Evolutionary conservation across 2,888 invertebrate species (phyloP), one percentile per base, ranked within the genome.

Genomic region (Ptilodon capucinus): DNA sequence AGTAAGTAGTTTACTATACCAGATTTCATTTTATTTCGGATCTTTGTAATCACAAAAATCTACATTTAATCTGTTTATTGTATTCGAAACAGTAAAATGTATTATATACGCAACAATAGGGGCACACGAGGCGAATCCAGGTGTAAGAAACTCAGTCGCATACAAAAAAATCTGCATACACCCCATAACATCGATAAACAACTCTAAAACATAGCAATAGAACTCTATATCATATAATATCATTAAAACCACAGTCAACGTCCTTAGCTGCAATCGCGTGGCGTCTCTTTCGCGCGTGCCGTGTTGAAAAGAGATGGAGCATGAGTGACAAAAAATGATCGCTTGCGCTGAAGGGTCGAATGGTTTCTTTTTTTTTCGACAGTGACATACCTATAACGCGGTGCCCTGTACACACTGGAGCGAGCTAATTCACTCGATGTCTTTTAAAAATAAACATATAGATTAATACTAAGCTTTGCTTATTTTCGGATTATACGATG

Each of bases 241-340:
- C 39, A 14, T 14, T 9, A 48, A 53, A 47, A 35, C 50, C n/a
- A 40, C 60, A 60, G 57, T 57, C 60, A 60, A 51, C 54, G 56
- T 60, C 57, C 60, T 57, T 52, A 50, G 54, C 51, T 57, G 60
- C 60, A 57, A 44, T 57, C 36, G 44, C 39, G n/a, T 40, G 21
- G 44, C 45, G 36, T 61, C 65, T 60, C 65, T 43, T 48, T 63
- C 38, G 2, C 18, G 4, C 11, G 17, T 18, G 23, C 2, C 6
- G 14, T 28, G 39, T 42, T 43, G 28, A 40, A 56, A 11, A n/a
- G 46, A 11, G 57, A 60, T 23, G 28, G 47, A 35, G 32, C 43
- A 46, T 54, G 54, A 62, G 42, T 56, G 54, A 62, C 54, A 65
- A 65, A 65, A 65, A 65, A 57, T 42, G 45, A 57, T 56, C 58